Base-by-base conservation (phyloP, 1,140 invertebrate species). In the Neuroterus valhalla region DNA sequence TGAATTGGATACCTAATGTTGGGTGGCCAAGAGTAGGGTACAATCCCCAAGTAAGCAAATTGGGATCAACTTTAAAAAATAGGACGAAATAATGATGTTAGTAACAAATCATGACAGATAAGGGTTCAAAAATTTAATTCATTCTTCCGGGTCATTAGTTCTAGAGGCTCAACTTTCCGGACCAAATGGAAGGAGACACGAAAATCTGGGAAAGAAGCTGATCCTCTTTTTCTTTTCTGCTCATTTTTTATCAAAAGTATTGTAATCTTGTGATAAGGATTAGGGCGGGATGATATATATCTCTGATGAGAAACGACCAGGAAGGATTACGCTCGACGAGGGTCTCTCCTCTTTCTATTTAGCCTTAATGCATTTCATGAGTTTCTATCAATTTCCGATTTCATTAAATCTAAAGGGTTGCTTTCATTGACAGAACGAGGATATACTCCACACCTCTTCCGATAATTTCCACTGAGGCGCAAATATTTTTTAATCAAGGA, bases 301-400 rank as follows among this genome's bases (percentile, higher is more conserved):
- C 14, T 14, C 55, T 62, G 55, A 38, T 62, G 26, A 62, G 55
- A 62, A 62, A 62, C 55, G 55, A 62, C 26, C 55, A 3, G 15
- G 31, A 62, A 62, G 55, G 55, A 62, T 62, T 62, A 62, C 55
- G 4, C 21, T 31, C 55, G 23, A 62, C 12, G 55, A 31, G 52
- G 26, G 14, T 62, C 26, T 62, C 23, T 31, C 31, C 14, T 26
- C 55, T 31, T 62, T 62, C 55, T 62, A 15, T 23, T 62, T 62
- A 62, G 12, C 55, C 31, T 62, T 62, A 62, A 62, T 62, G 14
- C 55, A 62, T 62, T 62, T 62, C n/a, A 62, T 62, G 31, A 62
- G 14, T 38, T 62, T 14, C n/a, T 23, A 23, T 15, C 55, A 31
- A 62, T 62, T 62, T 62, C 31, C 26, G 55, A 62, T 62, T 62